Conservation (phyloP, 1,140 invertebrate species). For the Papilio xuthus region DNA sequence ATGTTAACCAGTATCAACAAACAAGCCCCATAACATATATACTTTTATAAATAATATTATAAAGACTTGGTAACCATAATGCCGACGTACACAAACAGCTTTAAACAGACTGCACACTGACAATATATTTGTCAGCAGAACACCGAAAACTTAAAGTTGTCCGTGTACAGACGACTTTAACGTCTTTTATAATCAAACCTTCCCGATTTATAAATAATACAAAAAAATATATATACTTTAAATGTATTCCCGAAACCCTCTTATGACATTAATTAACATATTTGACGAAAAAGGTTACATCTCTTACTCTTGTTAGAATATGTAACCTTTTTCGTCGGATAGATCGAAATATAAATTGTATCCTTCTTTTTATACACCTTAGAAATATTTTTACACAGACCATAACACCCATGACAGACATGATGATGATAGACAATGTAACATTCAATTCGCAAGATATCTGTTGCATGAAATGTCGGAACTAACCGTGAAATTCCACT, state of each 20-base stretch:
- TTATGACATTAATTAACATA: background rate
- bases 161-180: too few species aligned
- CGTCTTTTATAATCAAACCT: too few species aligned
- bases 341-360: too few species aligned
- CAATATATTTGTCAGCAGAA: too few species aligned
- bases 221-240: background rate
- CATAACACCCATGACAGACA: background rate
- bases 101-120: too few species aligned
- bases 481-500: background rate
- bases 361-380: background rate
- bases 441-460: constrained; percentile 21
- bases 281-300: too few species aligned
- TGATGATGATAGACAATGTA: background rate
- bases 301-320: too few species aligned
- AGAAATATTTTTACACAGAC: background rate
- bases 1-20: constrained; percentile 47
- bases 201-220: too few species aligned
- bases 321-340: too few species aligned
- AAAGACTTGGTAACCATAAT: too few species aligned
- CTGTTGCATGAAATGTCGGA: constrained; percentile 1
- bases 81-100: too few species aligned
- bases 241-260: background rate
- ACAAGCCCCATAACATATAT: constrained; percentile 37
- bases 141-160: too few species aligned
- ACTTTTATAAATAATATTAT: background rate